phyloP scores from a whole-genome alignment of 1,140 invertebrate species.

The Zaprionus vittiger region DNA sequence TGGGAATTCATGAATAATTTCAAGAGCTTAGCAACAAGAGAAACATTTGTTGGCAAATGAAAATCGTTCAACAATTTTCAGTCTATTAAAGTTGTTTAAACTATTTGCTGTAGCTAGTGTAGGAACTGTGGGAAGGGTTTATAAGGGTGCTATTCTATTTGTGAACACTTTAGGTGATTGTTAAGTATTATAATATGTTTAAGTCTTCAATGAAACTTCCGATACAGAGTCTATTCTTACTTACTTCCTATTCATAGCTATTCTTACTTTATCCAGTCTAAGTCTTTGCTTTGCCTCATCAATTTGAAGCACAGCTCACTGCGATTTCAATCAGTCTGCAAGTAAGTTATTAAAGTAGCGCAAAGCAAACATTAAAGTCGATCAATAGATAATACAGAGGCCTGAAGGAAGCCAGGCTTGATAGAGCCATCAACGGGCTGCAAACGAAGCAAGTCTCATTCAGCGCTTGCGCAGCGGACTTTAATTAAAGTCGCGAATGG shows the following conservation, averaged over 20 bases:
- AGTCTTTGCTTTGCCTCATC: neutral
- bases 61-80: neutral
- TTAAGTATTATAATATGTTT: neutral
- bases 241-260: neutral
- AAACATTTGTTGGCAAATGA: neutral
- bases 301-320: neutral
- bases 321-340: neutral
- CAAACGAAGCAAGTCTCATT: neutral
- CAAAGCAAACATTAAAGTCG: conserved; percentile 50
- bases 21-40: neutral
- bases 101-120: neutral
- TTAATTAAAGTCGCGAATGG: conserved; percentile 70
- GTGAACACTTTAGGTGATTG: neutral
- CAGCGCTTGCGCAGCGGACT: conserved; percentile 44
- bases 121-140: neutral
- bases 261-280: neutral
- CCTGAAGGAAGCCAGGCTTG: neutral
- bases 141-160: neutral
- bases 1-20: neutral
- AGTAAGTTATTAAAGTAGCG: conserved; percentile 41
- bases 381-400: conserved; percentile 19
- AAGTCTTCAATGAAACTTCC: neutral
- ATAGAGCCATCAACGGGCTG: conserved; percentile 42
- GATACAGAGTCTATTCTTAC: neutral
- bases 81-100: neutral